Percentiles rank a stretch among this genome's conserved stretches.
phyloP scores from a whole-genome alignment of 1,140 invertebrate genomes.

The Phenacoccus solenopsis region DNA sequence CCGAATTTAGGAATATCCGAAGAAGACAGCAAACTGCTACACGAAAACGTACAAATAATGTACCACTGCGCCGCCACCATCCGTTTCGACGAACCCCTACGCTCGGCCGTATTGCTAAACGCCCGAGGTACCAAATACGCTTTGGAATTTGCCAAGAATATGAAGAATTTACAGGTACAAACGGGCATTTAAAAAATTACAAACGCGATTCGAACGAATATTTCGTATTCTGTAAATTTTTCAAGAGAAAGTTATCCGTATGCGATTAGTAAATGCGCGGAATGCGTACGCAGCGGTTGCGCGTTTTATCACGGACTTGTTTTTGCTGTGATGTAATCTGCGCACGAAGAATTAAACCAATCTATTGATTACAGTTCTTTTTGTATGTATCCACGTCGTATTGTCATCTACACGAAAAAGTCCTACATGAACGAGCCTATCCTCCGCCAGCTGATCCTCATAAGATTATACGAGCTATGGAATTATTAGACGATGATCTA shows the following conservation, averaged over 20 bases:
- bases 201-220: too few relatives aligned
- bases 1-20: constrained; percentile 59
- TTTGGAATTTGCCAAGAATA: constrained; percentile 56
- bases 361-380: constrained; percentile 34
- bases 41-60: constrained; percentile 24
- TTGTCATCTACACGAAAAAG: constrained; percentile 46
- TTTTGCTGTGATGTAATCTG: neutral
- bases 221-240: too few relatives aligned
- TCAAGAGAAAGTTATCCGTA: neutral
- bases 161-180: constrained; percentile 51
- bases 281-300: neutral
- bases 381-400: constrained; percentile 50
- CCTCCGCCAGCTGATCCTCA: constrained; percentile 76
- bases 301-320: neutral
- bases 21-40: constrained; percentile 50
- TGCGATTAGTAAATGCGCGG: neutral
- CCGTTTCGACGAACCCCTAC: constrained; percentile 58
- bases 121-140: constrained; percentile 59
- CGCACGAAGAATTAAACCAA: neutral
- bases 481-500: constrained; percentile 73
- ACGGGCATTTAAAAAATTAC: too few relatives aligned
- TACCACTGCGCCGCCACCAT: constrained; percentile 63
- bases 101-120: constrained; percentile 58
- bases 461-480: constrained; percentile 72
- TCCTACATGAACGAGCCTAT: constrained; percentile 59